A percentile compares a stretch with the other conserved stretches of the same genome.
Conservation (phyloP, 2,797 vertebrate genomes). For the Australoheros facetus region DNA sequence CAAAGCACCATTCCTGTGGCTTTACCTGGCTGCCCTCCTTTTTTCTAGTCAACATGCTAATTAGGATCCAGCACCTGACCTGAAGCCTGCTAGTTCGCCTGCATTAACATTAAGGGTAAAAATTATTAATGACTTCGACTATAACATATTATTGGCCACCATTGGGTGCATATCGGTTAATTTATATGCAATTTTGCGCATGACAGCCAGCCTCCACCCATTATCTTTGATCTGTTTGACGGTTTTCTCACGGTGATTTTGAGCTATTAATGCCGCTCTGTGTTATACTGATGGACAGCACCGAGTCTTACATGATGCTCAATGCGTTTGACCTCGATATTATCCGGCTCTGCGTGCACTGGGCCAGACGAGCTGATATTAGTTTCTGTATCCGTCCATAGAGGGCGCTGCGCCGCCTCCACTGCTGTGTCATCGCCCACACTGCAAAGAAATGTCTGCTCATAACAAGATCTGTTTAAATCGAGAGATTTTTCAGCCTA, state of each 20-base stretch:
- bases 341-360: slow-evolving; percentile 23
- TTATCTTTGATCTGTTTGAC: neutral
- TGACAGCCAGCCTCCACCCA: neutral
- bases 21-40: neutral
- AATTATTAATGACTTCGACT: neutral
- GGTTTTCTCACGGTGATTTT: neutral
- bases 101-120: neutral
- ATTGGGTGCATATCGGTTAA: slow-evolving; percentile 12
- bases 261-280: neutral
- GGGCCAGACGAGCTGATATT: slow-evolving; percentile 5
- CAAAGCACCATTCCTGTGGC: neutral
- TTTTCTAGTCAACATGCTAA: neutral
- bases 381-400: slow-evolving; percentile 13
- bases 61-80: slow-evolving; percentile 16
- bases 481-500: neutral
- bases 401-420: slow-evolving; percentile 70
- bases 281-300: neutral
- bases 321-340: slow-evolving; percentile 56
- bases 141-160: slow-evolving; percentile 14
- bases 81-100: neutral
- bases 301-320: slow-evolving; percentile 2
- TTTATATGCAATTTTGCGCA: slow-evolving; percentile 40
- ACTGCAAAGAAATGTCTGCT: slow-evolving; percentile 19
- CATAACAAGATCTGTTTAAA: neutral
- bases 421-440: slow-evolving; percentile 20